Evolutionary conservation across 2,113 vertebrate genomes (phyloP).

Genomic region (Poecile atricapillus): DNA sequence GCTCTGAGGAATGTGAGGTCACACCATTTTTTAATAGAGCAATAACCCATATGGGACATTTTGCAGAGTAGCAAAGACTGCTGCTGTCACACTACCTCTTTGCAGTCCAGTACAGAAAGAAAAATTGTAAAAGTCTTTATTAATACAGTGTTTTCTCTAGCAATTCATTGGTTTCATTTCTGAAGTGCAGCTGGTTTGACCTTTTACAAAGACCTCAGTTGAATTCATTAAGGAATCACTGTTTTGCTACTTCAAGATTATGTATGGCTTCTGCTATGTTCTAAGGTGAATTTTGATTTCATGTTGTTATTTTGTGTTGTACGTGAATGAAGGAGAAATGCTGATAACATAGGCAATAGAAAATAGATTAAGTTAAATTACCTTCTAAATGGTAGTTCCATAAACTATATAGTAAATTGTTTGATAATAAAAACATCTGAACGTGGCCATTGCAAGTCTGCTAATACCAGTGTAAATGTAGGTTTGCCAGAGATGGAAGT

Average conservation of each 20-base stretch:
- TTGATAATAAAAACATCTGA: background rate
- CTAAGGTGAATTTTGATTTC: background rate
- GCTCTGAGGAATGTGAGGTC: constrained; percentile 63
- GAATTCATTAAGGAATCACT: background rate
- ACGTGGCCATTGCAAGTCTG: background rate
- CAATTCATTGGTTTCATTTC: background rate
- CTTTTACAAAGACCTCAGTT: background rate
- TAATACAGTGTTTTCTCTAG: background rate
- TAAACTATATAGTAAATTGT: background rate
- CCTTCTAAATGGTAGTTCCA: background rate
- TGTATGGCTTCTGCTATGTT: background rate
- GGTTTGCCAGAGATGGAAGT: background rate
- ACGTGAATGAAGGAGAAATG: background rate
- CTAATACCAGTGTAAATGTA: background rate
- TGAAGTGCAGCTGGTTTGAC: background rate
- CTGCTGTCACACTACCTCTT: constrained; percentile 14
- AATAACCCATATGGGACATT: background rate
- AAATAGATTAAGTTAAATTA: background rate
- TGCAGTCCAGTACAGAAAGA: background rate
- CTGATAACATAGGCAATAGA: background rate
- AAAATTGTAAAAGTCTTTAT: background rate
- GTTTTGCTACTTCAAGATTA: background rate
- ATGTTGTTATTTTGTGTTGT: background rate
- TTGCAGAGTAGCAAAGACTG: constrained; percentile 35
- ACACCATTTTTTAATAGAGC: constrained; percentile 17